Conservation (phyloP, 2,888 invertebrate species). For the Cephonodes hylas region DNA sequence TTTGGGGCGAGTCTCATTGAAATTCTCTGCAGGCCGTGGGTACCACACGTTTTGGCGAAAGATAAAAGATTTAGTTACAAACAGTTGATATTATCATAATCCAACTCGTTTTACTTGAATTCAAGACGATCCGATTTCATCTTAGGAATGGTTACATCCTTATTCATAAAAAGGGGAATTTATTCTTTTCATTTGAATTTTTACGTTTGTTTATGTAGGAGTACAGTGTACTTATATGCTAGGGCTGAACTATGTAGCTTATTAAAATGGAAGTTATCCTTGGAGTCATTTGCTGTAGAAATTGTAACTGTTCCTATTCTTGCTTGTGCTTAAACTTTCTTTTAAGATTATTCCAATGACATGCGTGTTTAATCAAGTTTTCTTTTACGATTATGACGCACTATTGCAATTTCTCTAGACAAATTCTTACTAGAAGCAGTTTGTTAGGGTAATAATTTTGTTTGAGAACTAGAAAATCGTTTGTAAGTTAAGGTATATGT, state of each 20-base stretch:
- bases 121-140: neutral
- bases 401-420: neutral
- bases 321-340: neutral
- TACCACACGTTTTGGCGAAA: constrained; percentile 1
- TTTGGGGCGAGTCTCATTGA: neutral
- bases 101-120: neutral
- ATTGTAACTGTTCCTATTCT: neutral
- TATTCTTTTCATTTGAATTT: neutral
- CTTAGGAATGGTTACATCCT: neutral
- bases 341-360: neutral
- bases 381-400: neutral
- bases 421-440: neutral
- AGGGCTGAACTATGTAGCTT: too few species aligned
- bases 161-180: neutral
- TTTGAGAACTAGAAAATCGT: neutral
- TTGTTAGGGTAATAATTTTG: neutral
- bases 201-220: neutral
- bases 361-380: neutral
- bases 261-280: neutral
- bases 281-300: neutral
- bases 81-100: neutral
- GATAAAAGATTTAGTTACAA: neutral
- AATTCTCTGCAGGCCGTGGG: neutral
- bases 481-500: too few species aligned
- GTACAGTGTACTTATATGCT: too few species aligned